Conservation (phyloP, 1,140 invertebrate species). For the Sipha flava region DNA sequence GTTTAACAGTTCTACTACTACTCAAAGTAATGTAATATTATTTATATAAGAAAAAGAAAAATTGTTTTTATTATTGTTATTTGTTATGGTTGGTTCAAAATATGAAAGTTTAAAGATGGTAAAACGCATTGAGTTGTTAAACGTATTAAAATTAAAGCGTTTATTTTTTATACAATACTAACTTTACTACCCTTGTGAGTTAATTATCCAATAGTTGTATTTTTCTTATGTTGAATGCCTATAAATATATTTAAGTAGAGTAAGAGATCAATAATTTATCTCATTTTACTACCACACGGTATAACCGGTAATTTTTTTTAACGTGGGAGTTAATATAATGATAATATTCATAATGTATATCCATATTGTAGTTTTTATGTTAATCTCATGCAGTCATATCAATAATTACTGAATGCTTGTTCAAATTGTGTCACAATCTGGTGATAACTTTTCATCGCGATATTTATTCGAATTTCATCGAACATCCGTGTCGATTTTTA, state of each 20-base stretch:
- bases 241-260: not conserved
- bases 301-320: not conserved
- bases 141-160: no score
- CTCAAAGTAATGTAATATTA: no score
- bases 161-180: no score
- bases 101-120: no score
- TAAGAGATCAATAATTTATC: not conserved
- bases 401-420: not conserved
- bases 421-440: not conserved
- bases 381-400: not conserved
- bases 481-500: not conserved
- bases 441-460: not conserved
- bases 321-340: not conserved
- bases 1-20: no score
- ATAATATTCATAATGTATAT: not conserved
- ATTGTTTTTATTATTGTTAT: no score
- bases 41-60: no score
- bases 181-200: no score
- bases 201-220: no score
- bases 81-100: no score
- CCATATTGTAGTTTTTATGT: not conserved
- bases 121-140: no score
- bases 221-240: no score
- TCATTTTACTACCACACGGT: not conserved
- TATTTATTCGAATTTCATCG: not conserved